phyloP scores from a whole-genome alignment of 1,140 invertebrate species.

The Solen grandis region DNA sequence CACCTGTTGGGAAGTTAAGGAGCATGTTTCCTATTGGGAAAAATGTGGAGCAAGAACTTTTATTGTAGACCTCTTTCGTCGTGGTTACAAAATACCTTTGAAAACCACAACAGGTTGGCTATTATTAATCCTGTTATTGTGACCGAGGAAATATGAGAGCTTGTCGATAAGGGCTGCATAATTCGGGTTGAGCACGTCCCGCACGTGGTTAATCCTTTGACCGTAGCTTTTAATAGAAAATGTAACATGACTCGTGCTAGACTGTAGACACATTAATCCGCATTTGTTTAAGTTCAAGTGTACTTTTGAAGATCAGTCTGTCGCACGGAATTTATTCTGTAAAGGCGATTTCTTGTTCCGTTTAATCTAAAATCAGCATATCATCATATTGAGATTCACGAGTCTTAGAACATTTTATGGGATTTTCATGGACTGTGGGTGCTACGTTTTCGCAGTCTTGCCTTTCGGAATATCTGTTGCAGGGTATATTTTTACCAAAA shows the following conservation, averaged over 20 bases:
- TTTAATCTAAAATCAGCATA: conserved; percentile 54
- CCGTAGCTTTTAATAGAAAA: conserved; percentile 29
- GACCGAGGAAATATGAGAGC: conserved; percentile 36
- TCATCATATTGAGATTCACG: conserved; percentile 43
- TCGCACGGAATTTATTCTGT: no score
- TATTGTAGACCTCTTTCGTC: conserved; percentile 32
- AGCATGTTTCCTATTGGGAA: conserved; percentile 27
- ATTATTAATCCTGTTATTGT: conserved; percentile 26
- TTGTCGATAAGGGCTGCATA: conserved; percentile 34
- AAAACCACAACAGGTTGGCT: conserved; percentile 49
- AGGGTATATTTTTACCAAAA: conserved; percentile 49
- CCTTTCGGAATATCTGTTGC: conserved; percentile 47
- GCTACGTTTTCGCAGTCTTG: conserved; percentile 44
- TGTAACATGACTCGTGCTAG: conserved; percentile 34
- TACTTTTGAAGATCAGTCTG: conserved; percentile 50
- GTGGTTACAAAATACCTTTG: conserved; percentile 52
- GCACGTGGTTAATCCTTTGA: no score
- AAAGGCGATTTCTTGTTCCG: conserved; percentile 32
- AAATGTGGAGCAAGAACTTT: conserved; percentile 7
- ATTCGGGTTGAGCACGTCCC: no score
- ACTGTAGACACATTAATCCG: conserved; percentile 51
- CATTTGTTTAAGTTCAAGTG: conserved; percentile 41
- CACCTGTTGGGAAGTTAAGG: conserved; percentile 20
- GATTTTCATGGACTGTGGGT: conserved; percentile 20
- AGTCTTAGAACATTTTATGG: conserved; percentile 25